phyloP scores from a whole-genome alignment of 2,797 vertebrate genomes.

The Coreius guichenoti region DNA sequence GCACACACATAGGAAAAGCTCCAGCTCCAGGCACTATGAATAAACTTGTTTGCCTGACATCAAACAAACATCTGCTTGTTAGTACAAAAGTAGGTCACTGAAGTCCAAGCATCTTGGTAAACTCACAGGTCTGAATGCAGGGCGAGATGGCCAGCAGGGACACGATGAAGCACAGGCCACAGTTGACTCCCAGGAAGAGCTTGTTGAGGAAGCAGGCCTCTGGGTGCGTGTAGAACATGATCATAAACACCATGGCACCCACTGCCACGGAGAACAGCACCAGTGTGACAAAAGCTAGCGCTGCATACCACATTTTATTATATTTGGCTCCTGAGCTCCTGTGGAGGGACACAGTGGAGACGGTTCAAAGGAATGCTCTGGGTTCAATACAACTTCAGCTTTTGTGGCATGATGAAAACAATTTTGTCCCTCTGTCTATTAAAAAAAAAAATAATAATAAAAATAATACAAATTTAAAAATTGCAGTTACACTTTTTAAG shows the following conservation, averaged over 20 bases:
- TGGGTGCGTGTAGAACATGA: conserved; percentile 85
- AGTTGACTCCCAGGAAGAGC: conserved; percentile 89
- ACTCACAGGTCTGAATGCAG: conserved; percentile 91
- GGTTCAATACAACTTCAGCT: not conserved
- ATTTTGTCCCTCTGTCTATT: not conserved
- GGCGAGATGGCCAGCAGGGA: conserved; percentile 91
- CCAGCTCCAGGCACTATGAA: conserved; percentile 12
- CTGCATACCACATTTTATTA: conserved; percentile 91
- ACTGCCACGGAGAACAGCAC: conserved; percentile 87
- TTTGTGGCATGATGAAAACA: not conserved
- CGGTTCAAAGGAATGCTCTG: not conserved
- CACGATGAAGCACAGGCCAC: conserved; percentile 89
- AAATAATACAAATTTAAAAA: not conserved
- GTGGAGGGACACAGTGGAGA: conserved; percentile 41
- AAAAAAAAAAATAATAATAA: not conserved
- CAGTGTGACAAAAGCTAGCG: conserved; percentile 88
- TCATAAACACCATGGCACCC: conserved; percentile 87
- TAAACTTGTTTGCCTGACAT: conserved; percentile 24
- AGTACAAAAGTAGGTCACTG: conserved; percentile 8
- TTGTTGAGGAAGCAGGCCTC: conserved; percentile 91
- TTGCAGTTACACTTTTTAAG: not conserved
- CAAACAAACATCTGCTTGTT: conserved; percentile 27
- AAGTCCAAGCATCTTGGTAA: not conserved
- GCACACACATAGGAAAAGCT: not conserved
- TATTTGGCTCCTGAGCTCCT: conserved; percentile 89